Conservation (phyloP, 53 echinoderm and acorn worm genomes). For the Mesocentrotus franciscanus region DNA sequence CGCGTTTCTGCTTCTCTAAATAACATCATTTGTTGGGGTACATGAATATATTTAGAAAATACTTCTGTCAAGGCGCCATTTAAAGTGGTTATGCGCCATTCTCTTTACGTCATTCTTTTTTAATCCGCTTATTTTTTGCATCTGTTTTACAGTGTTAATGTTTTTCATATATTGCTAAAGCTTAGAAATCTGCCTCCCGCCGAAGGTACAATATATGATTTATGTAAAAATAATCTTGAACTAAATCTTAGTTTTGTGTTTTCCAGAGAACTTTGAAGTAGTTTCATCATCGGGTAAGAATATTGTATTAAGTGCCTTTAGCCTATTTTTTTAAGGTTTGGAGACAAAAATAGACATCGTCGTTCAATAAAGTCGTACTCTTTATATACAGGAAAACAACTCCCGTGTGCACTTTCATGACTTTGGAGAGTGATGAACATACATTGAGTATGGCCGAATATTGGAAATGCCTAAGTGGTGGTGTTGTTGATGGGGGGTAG, state of each 20-base stretch:
- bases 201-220: not conserved
- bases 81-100: not conserved
- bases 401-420: not conserved
- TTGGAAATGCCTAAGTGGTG: not conserved
- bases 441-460: not conserved
- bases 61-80: no score
- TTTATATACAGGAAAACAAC: not conserved
- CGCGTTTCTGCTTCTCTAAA: not conserved
- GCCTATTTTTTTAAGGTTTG: not conserved
- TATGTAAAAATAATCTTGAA: not conserved
- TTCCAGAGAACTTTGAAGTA: not conserved
- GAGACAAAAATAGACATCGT: not conserved
- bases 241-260: not conserved
- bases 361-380: not conserved
- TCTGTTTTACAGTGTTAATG: not conserved
- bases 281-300: not conserved
- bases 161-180: not conserved
- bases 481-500: not conserved
- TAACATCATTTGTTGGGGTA: no score
- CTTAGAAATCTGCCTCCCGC: not conserved
- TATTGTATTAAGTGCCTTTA: conserved; percentile 4
- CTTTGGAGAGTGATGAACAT: not conserved
- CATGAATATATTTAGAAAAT: not conserved
- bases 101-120: not conserved
- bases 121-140: not conserved